Conservation (phyloP, 2,113 vertebrate species). For the Polypterus bichir region DNA sequence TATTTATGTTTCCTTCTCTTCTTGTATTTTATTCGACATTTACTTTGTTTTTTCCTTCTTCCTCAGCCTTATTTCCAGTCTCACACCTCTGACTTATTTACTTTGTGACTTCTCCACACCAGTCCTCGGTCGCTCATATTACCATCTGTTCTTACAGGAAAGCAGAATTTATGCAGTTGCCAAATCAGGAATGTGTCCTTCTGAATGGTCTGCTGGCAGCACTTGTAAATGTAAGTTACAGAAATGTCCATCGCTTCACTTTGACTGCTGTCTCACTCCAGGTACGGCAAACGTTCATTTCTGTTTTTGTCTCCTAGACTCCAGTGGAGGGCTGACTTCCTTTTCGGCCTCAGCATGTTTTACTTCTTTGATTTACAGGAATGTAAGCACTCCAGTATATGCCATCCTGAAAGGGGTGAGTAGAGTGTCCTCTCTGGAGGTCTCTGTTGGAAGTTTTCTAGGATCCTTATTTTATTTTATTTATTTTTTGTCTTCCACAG, state of each 20-base stretch:
- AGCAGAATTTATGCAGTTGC: conserved; percentile 94
- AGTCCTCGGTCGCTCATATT: too few species aligned
- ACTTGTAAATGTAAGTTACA: too few species aligned
- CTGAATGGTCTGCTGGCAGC: conserved; percentile 37
- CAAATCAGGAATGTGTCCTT: conserved; percentile 87
- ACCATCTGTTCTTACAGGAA: conserved; percentile 49
- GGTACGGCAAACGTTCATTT: conserved; percentile 6
- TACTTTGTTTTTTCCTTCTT: too few species aligned
- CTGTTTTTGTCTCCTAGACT: conserved; percentile 44
- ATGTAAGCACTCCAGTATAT: conserved; percentile 79
- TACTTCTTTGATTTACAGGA: conserved; percentile 85
- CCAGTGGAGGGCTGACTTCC: conserved; percentile 45
- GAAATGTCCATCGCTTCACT: too few species aligned
- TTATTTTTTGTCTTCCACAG: conserved; percentile 36
- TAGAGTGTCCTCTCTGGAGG: background rate
- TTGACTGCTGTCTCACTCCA: too few species aligned
- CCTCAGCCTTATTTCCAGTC: too few species aligned
- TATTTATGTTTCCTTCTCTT: too few species aligned
- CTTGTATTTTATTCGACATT: too few species aligned
- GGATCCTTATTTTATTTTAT: background rate
- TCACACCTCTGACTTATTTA: too few species aligned
- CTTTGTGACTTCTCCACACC: too few species aligned
- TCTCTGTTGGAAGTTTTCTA: too few species aligned
- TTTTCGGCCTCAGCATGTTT: conserved; percentile 71
- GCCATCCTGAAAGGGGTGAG: conserved; percentile 87